Conservation (phyloP, 2,888 invertebrate genomes). For the Mesorhabditis sp. region DNA sequence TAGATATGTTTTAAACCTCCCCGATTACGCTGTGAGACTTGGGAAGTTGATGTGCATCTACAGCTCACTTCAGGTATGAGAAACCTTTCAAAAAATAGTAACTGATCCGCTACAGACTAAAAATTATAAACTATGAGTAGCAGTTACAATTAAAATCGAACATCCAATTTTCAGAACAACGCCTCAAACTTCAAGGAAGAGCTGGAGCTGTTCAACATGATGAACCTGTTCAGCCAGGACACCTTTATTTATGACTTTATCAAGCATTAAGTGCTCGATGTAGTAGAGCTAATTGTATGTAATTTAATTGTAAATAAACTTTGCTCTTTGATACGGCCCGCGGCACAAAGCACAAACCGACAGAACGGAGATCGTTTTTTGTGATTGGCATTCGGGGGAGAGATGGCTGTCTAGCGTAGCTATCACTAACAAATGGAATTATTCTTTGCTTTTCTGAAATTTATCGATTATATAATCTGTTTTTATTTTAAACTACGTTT, state of each 20-base stretch:
- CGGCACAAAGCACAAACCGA: not conserved
- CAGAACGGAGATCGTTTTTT: not conserved
- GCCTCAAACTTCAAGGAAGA: not conserved
- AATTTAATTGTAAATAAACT: not conserved
- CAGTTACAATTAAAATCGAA: too few relatives aligned
- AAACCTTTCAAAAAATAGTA: not conserved
- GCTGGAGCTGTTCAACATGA: conserved; percentile 2
- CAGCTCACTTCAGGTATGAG: not conserved
- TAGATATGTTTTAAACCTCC: not conserved
- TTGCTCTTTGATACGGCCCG: too few relatives aligned
- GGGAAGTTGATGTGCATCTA: not conserved
- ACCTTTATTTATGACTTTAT: conserved; percentile 5
- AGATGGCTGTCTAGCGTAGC: too few relatives aligned
- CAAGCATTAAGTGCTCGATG: not conserved
- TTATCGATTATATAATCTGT: too few relatives aligned
- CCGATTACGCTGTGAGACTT: not conserved
- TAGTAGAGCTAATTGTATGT: not conserved
- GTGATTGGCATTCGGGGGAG: too few relatives aligned
- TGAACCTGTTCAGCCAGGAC: not conserved
- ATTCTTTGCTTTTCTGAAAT: too few relatives aligned
- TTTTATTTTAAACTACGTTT: too few relatives aligned
- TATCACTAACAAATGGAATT: too few relatives aligned
- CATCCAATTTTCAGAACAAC: not conserved
- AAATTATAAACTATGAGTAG: not conserved
- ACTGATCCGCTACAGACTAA: not conserved